phyloP scores from a whole-genome alignment of 2,113 vertebrate genomes.

The Atractosteus spatula region DNA sequence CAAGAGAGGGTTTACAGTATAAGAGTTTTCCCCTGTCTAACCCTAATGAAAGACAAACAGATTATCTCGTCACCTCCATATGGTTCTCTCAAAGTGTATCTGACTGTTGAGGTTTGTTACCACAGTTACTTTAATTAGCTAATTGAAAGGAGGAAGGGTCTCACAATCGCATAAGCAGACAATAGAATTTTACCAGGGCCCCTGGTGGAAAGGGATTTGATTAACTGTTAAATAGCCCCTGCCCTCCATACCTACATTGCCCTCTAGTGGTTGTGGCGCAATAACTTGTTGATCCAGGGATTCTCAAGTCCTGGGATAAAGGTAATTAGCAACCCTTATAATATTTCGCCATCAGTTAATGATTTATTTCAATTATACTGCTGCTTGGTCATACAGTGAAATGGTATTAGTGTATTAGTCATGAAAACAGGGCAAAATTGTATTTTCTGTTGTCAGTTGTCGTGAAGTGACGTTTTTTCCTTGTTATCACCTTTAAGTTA shows the following conservation, averaged over 20 bases:
- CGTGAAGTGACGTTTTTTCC: too few species aligned
- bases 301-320: constrained; percentile 17
- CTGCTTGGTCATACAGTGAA: background rate
- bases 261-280: constrained; percentile 43
- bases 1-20: background rate
- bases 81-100: too few species aligned
- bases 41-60: too few species aligned
- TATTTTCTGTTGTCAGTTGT: too few species aligned
- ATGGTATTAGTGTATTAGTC: background rate
- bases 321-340: constrained; percentile 63
- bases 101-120: too few species aligned
- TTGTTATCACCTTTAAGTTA: too few species aligned
- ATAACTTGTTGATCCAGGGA: constrained; percentile 50
- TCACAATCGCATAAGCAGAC: too few species aligned
- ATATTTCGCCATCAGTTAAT: constrained; percentile 46
- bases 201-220: background rate
- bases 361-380: background rate
- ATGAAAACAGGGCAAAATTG: too few species aligned
- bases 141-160: too few species aligned
- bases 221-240: background rate
- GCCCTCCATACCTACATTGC: constrained; percentile 27
- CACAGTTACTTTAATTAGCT: too few species aligned
- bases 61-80: too few species aligned
- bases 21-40: background rate
- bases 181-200: too few species aligned